These are phyloP conservation scores for Artemia franciscana DNA, from an alignment of 1,140 invertebrate genomes.

Conservation along the genomic window DNA sequence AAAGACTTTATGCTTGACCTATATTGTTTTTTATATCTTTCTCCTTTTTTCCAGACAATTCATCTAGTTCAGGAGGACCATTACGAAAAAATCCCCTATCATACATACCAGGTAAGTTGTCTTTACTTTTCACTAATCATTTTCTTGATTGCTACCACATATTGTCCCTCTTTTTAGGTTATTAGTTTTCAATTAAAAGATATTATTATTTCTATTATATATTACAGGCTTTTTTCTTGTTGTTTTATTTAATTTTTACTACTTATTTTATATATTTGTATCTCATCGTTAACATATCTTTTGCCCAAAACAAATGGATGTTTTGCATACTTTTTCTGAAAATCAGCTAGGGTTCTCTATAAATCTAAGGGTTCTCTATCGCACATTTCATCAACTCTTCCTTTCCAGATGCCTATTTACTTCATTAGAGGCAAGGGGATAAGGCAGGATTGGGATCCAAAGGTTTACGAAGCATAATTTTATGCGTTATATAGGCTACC, in stretches of 20 bases:
- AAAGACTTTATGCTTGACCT: not conserved
- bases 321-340: no score
- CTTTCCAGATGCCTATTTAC: no score
- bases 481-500: no score
- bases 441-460: no score
- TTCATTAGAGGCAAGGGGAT: no score
- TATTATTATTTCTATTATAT: not conserved
- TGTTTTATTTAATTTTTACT: not conserved
- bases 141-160: slow-evolving; percentile 9
- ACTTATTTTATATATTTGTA: not conserved
- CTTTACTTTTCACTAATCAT: not conserved
- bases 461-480: no score
- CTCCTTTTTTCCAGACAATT: slow-evolving; percentile 20
- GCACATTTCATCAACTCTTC: no score
- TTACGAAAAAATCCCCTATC: slow-evolving; percentile 26
- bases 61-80: slow-evolving; percentile 25
- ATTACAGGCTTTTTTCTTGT: not conserved
- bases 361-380: no score
- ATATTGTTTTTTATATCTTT: slow-evolving; percentile 12
- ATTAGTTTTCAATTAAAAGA: slow-evolving; percentile 3
- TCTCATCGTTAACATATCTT: no score
- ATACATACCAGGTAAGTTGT: slow-evolving; percentile 21
- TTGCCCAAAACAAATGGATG: no score
- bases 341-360: no score
- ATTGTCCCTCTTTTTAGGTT: not conserved